A percentile compares a stretch with the other conserved stretches of the same genome.
Evolutionary conservation across 2,888 invertebrate genomes (phyloP).

Genomic region (Chironomus riparius): DNA sequence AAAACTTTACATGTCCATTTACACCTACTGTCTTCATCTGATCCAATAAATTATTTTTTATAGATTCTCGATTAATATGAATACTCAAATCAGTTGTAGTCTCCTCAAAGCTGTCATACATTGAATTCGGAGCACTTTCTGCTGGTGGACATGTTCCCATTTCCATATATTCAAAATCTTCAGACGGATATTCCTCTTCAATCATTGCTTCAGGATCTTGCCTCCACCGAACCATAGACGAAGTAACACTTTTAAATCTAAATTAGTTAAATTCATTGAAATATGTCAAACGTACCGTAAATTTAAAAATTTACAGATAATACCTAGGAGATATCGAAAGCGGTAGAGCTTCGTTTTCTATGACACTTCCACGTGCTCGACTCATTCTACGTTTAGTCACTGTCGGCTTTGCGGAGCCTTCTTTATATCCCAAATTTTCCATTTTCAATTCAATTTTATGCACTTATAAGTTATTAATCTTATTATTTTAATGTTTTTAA

Average conservation of each 20-base stretch:
- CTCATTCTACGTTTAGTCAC: constrained; percentile 34
- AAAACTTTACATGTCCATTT: constrained; percentile 55
- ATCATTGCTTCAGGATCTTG: constrained; percentile 48
- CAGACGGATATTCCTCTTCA: constrained; percentile 59
- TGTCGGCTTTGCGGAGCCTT: constrained; percentile 42
- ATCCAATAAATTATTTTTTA: constrained; percentile 63
- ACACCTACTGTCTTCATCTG: constrained; percentile 55
- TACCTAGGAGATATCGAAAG: constrained; percentile 39
- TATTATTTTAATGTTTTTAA: no score
- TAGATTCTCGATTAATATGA: constrained; percentile 63
- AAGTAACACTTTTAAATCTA: constrained; percentile 45
- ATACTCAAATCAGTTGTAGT: constrained; percentile 60
- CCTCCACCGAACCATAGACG: constrained; percentile 50
- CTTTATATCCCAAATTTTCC: constrained; percentile 60
- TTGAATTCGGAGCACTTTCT: constrained; percentile 63
- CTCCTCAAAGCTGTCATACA: constrained; percentile 73
- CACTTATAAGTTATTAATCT: no score
- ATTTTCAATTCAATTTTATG: constrained; percentile 34
- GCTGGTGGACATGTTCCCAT: constrained; percentile 71
- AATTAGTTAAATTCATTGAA: background rate
- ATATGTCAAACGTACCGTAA: background rate
- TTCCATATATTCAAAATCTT: constrained; percentile 67
- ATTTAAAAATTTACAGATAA: background rate
- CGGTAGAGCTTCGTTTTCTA: constrained; percentile 41
- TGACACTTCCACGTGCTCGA: constrained; percentile 41